Evolutionary conservation across 1,140 invertebrate genomes (phyloP), one percentile per base, ranked within the genome.

Genomic region (Theocolax elegans): DNA sequence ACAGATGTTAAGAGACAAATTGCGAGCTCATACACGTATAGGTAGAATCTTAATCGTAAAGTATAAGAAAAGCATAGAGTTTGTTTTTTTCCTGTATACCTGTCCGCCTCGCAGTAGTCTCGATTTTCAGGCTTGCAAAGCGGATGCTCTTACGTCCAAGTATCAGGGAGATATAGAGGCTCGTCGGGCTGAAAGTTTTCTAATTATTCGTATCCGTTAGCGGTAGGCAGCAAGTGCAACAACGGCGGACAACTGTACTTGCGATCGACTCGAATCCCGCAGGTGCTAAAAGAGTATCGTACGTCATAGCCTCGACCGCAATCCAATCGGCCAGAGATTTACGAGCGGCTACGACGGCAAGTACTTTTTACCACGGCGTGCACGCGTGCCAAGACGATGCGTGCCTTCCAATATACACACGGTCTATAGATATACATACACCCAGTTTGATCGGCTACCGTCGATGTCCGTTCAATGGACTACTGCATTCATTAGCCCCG

Each of bases 311-410:
- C 13, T 27, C 59, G 13, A 46, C 35, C 51, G 63, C 59, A 71
- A 54, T 73, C 58, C 60, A 63, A 73, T 46, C 46, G 56, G 53
- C 38, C 35, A 31, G 64, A 60, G 71, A 73, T 59, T 73, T 54
- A 48, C 35, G 59, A 49, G 59, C 59, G 23, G 64, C 21, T 40
- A 38, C 54, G n/a, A 35, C 4, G 31, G 4, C 31, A 6, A 10
- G 4, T 35, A 35, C 31, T 35, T 35, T 35, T 35, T 35, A 35
- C 31, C 31, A 35, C 31, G 10, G 31, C 31, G n/a, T 10, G 10
- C 44, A 67, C 56, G 51, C 44, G 31, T 23, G 29, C n/a, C 48
- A 3, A 58, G 63, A 48, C n/a, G 44, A 40, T 27, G 40, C 58
- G 53, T 49, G 42, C 31, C 35, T 56, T 56, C 27, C 12, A 15